Base-by-base conservation (phyloP, 2,888 invertebrate genomes). In the Thera britannica region DNA sequence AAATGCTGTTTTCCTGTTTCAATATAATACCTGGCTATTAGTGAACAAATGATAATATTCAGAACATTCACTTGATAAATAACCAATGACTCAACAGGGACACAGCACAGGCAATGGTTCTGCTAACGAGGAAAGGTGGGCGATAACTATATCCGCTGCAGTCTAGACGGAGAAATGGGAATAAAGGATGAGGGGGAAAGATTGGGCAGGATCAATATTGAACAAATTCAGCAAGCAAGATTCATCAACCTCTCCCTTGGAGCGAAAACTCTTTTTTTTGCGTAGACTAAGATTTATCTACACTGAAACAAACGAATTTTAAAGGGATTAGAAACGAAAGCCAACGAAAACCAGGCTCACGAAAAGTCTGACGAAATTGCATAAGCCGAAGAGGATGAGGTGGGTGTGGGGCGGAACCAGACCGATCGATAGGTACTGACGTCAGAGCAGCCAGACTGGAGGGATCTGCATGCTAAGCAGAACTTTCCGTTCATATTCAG, bases 351-450 rank as follows among this genome's bases (percentile, higher is more conserved):
- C 35, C 35, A n/a, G 49, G 11, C 7, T 68, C 48, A 64, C 74
- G 72, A 78, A 81, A 80, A 66, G 66, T 34, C 63, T 65, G 66
- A 59, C 64, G 58, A 68, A 79, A 80, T 93, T 93, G 90, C 93
- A 93, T 92, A 87, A 92, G 90, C 88, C 86, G 59, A 71, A 65
- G 71, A 52, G 54, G 34, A 58, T 51, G 64, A 59, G 74, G 79
- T 71, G 71, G 77, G 77, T 79, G 76, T 73, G 72, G 55, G 78
- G 75, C 67, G 82, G 81, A 82, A 72, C 76, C 85, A 92, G 92
- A 90, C 91, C 79, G 89, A 92, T 93, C 93, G 85, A 93, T 93
- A 63, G 75, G 67, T 72, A 65, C 73, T 90, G 89, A 92, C 93
- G 91, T 92, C 92, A 91, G 61, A 71, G 74, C 76, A 71, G 75